Evolutionary conservation across 1,140 invertebrate species (phyloP), one percentile per base, ranked within the genome.

Genomic region (Hypothenemus hampei): DNA sequence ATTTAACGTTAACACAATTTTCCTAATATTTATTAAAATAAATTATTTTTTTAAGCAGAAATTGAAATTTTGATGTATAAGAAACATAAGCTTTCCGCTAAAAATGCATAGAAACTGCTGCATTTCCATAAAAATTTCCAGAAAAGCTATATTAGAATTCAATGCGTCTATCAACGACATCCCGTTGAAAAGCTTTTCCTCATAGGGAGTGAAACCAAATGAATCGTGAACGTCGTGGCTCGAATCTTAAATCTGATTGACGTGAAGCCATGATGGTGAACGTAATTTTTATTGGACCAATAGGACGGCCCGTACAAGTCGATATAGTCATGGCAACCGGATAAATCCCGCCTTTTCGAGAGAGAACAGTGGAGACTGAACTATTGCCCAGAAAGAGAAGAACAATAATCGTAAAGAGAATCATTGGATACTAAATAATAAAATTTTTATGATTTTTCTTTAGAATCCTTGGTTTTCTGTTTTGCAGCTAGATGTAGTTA

Each of bases 401-500:
- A 37, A 41, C 37, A 2, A 40, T 45, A 37, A 26, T 64, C 62
- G 58, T 69, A 68, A 70, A 71, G 55, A 47, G 56, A 44, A 58
- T 63, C 66, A 71, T 71, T 71, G 69, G 69, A 69, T 59, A 62
- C 61, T 61, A 68, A 71, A 70, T 68, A 71, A 66, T 71, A 69
- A 71, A 71, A 71, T 40, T 69, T 68, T 71, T 69, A 69, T 57
- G 67, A 67, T 64, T 68, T 69, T 65, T 55, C 63, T 57, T 63
- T 57, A 64, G 57, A 66, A 68, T 68, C 61, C 60, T n/a, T 69
- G 62, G 58, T 70, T 71, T 61, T 61, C 58, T 49, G 61, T 62
- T 67, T 60, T 55, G 64, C 69, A 68, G 59, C 58, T 71, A 71
- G 69, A 71, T 71, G 69, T 71, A 71, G 69, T 62, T 69, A 65